A percentile compares a stretch with the other conserved stretches of the same genome.
Conservation (phyloP, 2,888 invertebrate genomes). For the Odontothrips loti region DNA sequence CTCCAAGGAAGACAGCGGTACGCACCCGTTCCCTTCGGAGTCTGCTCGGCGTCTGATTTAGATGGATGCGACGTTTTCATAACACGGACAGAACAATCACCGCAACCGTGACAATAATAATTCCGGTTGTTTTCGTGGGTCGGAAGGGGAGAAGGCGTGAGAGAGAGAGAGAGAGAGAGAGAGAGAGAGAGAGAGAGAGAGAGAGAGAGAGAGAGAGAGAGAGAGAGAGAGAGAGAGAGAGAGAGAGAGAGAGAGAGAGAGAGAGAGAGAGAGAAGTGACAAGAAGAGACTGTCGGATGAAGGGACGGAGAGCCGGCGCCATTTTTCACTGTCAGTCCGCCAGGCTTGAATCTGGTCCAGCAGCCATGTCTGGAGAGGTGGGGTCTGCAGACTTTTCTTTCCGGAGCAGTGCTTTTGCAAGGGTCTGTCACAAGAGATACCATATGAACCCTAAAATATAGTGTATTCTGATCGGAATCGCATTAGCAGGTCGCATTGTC, state of each 20-base stretch:
- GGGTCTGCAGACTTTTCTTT: no score
- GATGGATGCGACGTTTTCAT: conserved; percentile 20
- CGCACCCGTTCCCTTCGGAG: no score
- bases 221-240: background rate
- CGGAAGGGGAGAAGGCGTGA: background rate
- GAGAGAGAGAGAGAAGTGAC: background rate
- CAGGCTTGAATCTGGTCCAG: background rate
- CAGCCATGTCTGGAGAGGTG: no score
- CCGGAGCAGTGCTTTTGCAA: no score
- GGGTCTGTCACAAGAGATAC: no score
- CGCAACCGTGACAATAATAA: background rate
- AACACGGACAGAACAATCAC: background rate
- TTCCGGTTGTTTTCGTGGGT: conserved; percentile 4
- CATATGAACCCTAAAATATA: no score
- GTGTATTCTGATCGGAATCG: no score
- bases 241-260: no score
- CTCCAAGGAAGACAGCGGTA: no score
- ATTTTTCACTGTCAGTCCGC: conserved; percentile 7
- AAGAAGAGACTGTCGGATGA: background rate
- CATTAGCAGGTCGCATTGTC: no score
- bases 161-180: no score
- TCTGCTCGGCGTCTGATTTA: background rate
- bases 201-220: no score
- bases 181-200: background rate
- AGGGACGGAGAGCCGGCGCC: background rate